Evolutionary conservation across 1,140 invertebrate genomes (phyloP), one percentile per base, ranked within the genome.

Genomic region (Heliothis subflexa): DNA sequence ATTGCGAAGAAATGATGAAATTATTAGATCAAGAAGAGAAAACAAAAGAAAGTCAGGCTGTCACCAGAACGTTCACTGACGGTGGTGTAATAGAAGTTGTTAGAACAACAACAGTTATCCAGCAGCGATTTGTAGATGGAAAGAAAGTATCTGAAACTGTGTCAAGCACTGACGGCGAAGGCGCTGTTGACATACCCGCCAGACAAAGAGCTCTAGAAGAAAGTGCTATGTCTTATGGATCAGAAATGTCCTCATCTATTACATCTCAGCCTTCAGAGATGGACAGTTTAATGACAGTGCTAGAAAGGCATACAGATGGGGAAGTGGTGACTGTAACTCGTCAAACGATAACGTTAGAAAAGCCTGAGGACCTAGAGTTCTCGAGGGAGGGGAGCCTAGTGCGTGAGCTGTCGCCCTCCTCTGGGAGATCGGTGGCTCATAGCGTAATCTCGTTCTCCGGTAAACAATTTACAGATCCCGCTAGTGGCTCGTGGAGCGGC

Each of bases 131-230:
- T 91, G 85, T 95, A 2, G 94, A 95, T 81, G 93, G 94, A 57
- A 95, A 94, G 86, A 95, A 94, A 91, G 93, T 95, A 11, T 95
- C 95, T n/a, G 94, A 95, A 81, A 95, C 93, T 10, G 90, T 95
- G 21, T 94, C 93, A 2, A 91, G 88, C 74, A 93, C 91, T 14
- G 94, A 95, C 16, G 90, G 85, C 5, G 93, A 94, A 33, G 87
- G 86, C 14, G 95, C 92, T 7, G 87, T 95, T 59, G 89, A 94
- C 59, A 94, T 94, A 71, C 94, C 94, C 33, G 72, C 79, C 3
- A 89, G 86, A 80, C 72, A 89, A 14, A 85, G 83, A 75, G 88
- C 86, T 62, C 88, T 86, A 55, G 92, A 93, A 78, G 94, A 93
- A 74, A 87, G 87, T 61, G 87, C 86, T 16, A 91, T 92, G 85